A percentile compares a stretch with the other conserved stretches of the same genome.
phyloP scores from a whole-genome alignment of 2,888 invertebrate genomes.

The Lingula anatina region DNA sequence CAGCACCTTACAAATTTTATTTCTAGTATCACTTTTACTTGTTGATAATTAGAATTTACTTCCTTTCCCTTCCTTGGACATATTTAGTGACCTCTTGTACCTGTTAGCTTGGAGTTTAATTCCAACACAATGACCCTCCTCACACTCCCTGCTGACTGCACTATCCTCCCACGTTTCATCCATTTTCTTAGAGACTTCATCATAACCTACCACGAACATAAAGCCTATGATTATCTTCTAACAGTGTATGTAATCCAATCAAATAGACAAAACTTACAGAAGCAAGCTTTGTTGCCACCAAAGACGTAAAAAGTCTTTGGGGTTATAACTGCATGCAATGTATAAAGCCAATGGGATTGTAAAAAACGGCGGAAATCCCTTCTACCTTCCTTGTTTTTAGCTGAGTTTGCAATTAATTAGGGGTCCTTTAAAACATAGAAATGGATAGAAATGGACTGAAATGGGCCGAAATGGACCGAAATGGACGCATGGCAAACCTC shows the following conservation, averaged over 20 bases:
- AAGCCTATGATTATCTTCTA: conserved; percentile 10
- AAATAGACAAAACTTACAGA: background rate
- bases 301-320: background rate
- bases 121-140: conserved; percentile 67
- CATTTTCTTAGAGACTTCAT: conserved; percentile 67
- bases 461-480: too few relatives aligned
- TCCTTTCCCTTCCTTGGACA: too few relatives aligned
- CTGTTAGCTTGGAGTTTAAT: conserved; percentile 68
- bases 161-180: conserved; percentile 61
- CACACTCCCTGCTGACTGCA: conserved; percentile 60
- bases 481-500: too few relatives aligned
- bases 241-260: background rate
- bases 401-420: too few relatives aligned
- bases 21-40: too few relatives aligned
- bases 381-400: too few relatives aligned
- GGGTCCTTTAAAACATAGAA: too few relatives aligned
- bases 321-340: background rate
- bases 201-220: conserved; percentile 60
- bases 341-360: too few relatives aligned
- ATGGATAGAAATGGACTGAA: too few relatives aligned
- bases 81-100: conserved; percentile 15
- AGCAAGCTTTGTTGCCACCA: background rate
- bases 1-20: too few relatives aligned
- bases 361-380: too few relatives aligned
- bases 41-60: too few relatives aligned